Conservation (phyloP, 2,797 vertebrate species). For the Coluber constrictor region DNA sequence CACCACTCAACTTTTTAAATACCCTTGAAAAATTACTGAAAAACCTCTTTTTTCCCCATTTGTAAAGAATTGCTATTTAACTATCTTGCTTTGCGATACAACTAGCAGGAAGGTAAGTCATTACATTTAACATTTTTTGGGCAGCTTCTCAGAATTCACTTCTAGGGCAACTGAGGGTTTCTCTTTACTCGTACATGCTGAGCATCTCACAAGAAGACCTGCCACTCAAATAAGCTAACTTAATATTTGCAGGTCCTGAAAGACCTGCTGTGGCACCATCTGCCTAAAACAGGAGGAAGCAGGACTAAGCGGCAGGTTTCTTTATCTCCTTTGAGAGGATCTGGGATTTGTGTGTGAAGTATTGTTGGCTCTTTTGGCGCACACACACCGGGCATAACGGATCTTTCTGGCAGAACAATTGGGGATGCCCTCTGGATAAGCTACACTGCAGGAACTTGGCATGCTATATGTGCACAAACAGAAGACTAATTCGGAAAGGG, state of each 20-base stretch:
- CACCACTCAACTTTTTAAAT: background rate
- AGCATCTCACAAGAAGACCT: conserved; percentile 10
- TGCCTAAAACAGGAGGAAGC: conserved; percentile 4
- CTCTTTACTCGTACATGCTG: conserved; percentile 1
- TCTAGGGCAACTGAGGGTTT: background rate
- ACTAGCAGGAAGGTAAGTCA: background rate
- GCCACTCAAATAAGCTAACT: conserved; percentile 16
- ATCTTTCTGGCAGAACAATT: conserved; percentile 12
- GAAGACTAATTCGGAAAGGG: background rate
- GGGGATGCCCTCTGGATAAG: background rate
- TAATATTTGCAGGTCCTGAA: conserved; percentile 20
- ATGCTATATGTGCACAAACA: background rate
- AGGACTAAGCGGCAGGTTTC: conserved; percentile 4
- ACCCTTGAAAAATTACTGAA: background rate
- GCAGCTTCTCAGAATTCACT: background rate
- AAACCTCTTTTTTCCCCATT: background rate
- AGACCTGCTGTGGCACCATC: background rate
- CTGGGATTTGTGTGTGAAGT: background rate
- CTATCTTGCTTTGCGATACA: background rate
- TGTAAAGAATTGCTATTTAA: background rate
- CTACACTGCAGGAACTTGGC: background rate
- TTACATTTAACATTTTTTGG: background rate
- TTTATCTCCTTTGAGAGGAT: background rate
- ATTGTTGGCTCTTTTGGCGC: background rate
- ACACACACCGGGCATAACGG: background rate